Evolutionary conservation across 2,113 vertebrate species (phyloP), one percentile per base, ranked within the genome.

Genomic region (Pygoscelis antarcticus): DNA sequence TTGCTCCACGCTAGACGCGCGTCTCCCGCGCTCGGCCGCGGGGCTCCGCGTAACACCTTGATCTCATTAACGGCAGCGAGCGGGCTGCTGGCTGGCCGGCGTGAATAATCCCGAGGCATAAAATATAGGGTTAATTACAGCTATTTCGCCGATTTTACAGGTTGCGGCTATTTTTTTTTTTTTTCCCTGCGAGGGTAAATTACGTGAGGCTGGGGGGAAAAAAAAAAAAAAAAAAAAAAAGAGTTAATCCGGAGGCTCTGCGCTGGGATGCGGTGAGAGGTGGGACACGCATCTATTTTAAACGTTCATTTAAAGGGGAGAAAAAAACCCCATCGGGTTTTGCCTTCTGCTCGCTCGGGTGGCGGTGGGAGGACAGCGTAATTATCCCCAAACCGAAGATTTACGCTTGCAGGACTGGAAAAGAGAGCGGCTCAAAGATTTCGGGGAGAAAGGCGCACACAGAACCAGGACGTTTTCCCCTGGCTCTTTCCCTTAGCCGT

Each of bases 1-100:
- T 97, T 98, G 98, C 98, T 99, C 99, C 98, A 99, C 89, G 96
- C 6, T 95, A 88, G 95, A 77, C 51, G 26, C 72, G 36, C 13
- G 8, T 0, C 30, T 13, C 46, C 22, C 19, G 92, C 91, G 49
- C 42, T 1, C 36, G 13, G 15, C 64, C 74, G 23, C 46, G 72
- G 17, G 17, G 55, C 74, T 34, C 51, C 55, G 38, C 61, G 10
- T 27, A 34, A 89, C 96, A 94, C 97, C 96, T 91, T 42, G 83
- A 75, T 46, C n/a, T 16, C 95, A 72, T 92, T 49, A 36, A 32
- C 69, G 61, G 77, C 91, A 32, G n/a, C 75, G 13, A 38, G 69
- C 78, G 52, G 57, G 77, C 69, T 66, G 60, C 25, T 84, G 69
- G 93, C 80, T 61, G 83, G 84, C 91, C 90, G 77, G 90, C 65